These are phyloP conservation scores for Ernsta delagoae DNA, from an alignment of 2,888 invertebrate genomes.

Conservation along the genomic window DNA sequence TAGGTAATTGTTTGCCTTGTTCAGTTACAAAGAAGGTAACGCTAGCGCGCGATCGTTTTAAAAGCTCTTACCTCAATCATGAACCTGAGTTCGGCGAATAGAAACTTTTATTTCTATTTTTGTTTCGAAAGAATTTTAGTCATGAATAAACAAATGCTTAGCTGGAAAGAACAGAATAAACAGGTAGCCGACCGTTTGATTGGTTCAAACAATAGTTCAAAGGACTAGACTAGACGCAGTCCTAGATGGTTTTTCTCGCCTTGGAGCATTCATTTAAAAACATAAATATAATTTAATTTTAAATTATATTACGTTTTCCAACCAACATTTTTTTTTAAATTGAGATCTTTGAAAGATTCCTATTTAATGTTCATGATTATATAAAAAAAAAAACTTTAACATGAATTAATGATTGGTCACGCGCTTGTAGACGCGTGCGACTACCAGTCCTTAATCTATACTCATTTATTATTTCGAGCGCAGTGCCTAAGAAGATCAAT, in stretches of 20 bases:
- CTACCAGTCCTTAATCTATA: too few relatives aligned
- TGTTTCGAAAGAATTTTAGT: background rate
- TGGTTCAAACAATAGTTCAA: constrained; percentile 21
- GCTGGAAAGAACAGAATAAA: constrained; percentile 12
- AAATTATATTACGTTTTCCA: too few relatives aligned
- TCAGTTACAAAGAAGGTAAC: background rate
- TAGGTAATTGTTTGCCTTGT: background rate
- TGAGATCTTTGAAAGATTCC: too few relatives aligned
- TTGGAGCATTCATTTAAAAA: background rate
- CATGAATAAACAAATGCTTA: background rate
- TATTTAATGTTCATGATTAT: too few relatives aligned
- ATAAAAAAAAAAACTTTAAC: too few relatives aligned
- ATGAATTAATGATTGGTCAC: too few relatives aligned
- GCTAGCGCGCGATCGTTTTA: background rate
- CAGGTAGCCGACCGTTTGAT: constrained; percentile 34
- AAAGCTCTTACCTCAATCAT: background rate
- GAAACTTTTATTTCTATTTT: background rate
- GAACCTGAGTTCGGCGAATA: background rate
- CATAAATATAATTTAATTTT: background rate
- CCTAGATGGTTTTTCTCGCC: constrained; percentile 9
- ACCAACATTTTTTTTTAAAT: too few relatives aligned
- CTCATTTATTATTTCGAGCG: too few relatives aligned
- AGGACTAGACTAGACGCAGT: constrained; percentile 13
- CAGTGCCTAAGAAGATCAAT: background rate
- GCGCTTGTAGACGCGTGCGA: too few relatives aligned